A percentile compares a stretch with the other conserved stretches of the same genome.
Conservation (phyloP, 2,797 vertebrate genomes). For the Diplodus sargus region DNA sequence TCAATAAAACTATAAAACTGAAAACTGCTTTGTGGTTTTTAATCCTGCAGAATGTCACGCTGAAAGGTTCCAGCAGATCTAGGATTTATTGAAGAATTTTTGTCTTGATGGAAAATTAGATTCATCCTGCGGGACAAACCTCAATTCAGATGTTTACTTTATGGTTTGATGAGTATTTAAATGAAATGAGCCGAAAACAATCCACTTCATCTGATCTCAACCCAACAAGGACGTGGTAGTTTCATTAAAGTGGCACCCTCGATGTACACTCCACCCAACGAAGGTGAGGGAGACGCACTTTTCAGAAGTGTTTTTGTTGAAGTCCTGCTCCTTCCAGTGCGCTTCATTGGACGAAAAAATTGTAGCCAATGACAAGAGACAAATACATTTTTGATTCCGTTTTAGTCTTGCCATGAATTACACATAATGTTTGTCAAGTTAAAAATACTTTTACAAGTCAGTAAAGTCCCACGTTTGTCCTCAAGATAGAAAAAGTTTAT, state of each 20-base stretch:
- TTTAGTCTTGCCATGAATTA: no score
- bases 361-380: no score
- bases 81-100: slow-evolving; percentile 8
- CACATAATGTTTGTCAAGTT: no score
- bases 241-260: background rate
- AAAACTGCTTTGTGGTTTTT: slow-evolving; percentile 34
- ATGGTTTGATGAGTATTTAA: slow-evolving; percentile 4
- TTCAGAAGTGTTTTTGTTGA: no score
- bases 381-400: no score
- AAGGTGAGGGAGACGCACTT: background rate
- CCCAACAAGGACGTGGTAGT: background rate
- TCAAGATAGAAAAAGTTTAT: no score
- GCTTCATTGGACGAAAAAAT: no score
- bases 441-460: no score
- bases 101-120: background rate
- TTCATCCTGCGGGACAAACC: slow-evolving; percentile 1
- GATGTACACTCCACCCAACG: background rate
- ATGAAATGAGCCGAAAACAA: background rate
- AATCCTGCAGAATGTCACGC: background rate
- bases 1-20: slow-evolving; percentile 84
- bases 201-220: background rate
- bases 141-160: slow-evolving; percentile 7
- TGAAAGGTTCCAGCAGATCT: background rate
- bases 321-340: no score
- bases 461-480: no score